Percentiles rank a stretch among this genome's conserved stretches.
Conservation (phyloP, 2,113 vertebrate genomes). For the Pongo abelii region DNA sequence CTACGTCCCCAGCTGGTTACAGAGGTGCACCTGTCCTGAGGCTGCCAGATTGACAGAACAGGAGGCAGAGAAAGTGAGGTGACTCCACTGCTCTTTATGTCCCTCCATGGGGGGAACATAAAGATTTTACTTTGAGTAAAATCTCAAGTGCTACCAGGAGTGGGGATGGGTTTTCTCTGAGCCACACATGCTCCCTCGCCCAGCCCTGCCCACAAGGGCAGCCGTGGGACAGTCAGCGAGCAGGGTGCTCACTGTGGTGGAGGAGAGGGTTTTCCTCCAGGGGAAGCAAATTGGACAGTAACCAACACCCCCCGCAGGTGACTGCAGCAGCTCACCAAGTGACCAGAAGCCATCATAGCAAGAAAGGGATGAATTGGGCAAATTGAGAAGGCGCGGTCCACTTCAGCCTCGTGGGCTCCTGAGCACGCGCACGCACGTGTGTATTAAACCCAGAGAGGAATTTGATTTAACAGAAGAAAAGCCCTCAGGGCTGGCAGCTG, state of each 20-base stretch:
- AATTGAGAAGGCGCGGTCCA: accelerated
- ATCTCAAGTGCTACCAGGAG: neutral
- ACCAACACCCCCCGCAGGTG: no score
- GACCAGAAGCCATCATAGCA: neutral
- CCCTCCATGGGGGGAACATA: neutral
- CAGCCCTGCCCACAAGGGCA: accelerated
- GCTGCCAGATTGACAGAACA: accelerated
- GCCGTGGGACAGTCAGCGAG: accelerated
- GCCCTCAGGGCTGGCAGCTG: neutral
- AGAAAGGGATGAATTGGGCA: neutral
- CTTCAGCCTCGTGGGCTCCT: neutral
- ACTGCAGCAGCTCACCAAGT: neutral
- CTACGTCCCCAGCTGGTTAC: accelerated
- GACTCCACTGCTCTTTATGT: no score
- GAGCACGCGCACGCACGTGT: no score
- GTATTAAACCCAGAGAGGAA: neutral
- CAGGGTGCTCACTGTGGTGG: no score
- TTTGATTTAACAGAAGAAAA: neutral
- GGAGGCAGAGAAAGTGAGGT: neutral
- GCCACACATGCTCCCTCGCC: neutral
- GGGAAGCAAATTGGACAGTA: no score
- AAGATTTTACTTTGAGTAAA: no score
- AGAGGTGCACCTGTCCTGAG: accelerated
- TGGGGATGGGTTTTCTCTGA: neutral
- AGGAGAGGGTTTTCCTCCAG: neutral